Base-by-base conservation (phyloP, 2,797 vertebrate genomes). In the Cyclopterus lumpus region DNA sequence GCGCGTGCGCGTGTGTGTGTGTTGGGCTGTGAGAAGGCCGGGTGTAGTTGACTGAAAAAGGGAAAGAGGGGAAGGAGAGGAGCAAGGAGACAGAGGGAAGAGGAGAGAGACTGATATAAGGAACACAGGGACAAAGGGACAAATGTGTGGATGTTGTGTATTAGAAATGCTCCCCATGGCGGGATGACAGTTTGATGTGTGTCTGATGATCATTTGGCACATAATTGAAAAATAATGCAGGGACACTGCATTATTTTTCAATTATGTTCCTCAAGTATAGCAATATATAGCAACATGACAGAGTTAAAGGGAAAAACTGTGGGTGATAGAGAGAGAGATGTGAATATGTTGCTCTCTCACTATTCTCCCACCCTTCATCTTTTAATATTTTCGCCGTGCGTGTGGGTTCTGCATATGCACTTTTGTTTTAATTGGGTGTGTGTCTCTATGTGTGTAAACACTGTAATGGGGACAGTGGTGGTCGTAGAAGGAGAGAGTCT, bases 231-330 rank as follows among this genome's bases (percentile, higher is more conserved):
- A n/a, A n/a, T n/a, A n/a, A n/a, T n/a, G n/a, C n/a, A n/a, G n/a
- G n/a, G 49, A 53, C 49, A 49, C 49, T 26, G 49, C 49, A 53
- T 53, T 53, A 24, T 2, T 12, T 53, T 68, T 93, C 75, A 91
- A 93, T 92, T 91, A 90, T 90, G 76, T 82, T 88, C 81, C 76
- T 82, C 57, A 73, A 72, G 26, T 28, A n/a, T 14, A 8, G 44
- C 86, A 91, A 93, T 85, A 88, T 86, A 84, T 84, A 92, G 89
- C 69, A 64, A 54, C 49, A 57, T 67, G 77, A 81, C 61, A 75
- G 75, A 85, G 80, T 84, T 86, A 85, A 73, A 72, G 51, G 38
- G 24, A 77, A 66, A 63, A 79, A 65, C 34, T 1, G 4, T 57
- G 67, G 46, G 44, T 34, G 5, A 57, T 32, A 51, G 22, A 20